Conservation (phyloP, 92 coral and sea anemone species). For the Pocillopora meandrina region DNA sequence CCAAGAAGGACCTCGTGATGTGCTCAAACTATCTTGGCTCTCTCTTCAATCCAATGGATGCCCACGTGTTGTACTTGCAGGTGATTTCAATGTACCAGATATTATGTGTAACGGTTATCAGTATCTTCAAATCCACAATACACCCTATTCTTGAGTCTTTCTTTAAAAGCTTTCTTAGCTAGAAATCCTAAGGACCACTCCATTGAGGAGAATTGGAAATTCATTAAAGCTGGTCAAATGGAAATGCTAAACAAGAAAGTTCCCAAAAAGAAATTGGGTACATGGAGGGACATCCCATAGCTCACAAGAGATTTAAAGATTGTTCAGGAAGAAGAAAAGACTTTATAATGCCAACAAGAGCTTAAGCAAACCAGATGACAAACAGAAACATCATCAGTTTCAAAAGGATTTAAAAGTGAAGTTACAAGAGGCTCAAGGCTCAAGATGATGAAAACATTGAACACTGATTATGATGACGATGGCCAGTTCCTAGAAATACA, state of each 20-base stretch:
- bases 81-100: not conserved
- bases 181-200: constrained; percentile 41
- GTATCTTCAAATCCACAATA: too few relatives aligned
- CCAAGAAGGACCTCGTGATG: constrained; percentile 42
- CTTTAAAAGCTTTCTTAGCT: constrained; percentile 50
- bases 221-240: constrained; percentile 21
- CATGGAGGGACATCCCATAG: constrained; percentile 60
- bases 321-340: constrained; percentile 45
- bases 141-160: too few relatives aligned
- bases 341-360: constrained; percentile 34
- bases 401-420: constrained; percentile 54
- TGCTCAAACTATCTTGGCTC: constrained; percentile 34
- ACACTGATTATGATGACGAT: constrained; percentile 50
- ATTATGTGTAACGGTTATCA: too few relatives aligned
- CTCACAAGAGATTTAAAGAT: constrained; percentile 48
- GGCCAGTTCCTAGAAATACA: too few relatives aligned
- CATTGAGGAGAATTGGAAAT: constrained; percentile 52
- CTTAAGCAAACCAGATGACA: constrained; percentile 23
- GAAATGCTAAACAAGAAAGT: constrained; percentile 24
- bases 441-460: constrained; percentile 51
- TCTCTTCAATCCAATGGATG: constrained; percentile 54
- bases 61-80: constrained; percentile 48
- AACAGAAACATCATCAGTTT: constrained; percentile 35
- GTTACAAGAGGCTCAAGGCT: constrained; percentile 56
- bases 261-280: constrained; percentile 29